Evolutionary conservation across 2,888 invertebrate species (phyloP), one percentile per base, ranked within the genome.

Genomic region (Calliopum simillimum): DNA sequence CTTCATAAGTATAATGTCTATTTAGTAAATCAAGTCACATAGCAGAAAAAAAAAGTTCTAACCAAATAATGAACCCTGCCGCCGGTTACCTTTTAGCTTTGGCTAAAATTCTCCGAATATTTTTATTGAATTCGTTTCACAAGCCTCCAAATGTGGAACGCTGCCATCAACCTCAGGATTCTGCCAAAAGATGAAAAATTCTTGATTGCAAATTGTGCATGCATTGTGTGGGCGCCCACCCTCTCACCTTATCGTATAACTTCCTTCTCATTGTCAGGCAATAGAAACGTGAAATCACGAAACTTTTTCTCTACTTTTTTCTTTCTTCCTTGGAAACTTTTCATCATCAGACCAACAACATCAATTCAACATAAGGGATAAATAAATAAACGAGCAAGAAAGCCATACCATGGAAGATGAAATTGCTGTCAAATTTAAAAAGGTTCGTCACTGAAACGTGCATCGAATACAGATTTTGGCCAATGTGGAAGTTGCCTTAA

Each of bases 341-440:
- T 33, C 58, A 66, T 58, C 68, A 25, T 59, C 61, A 16, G 43
- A 59, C 59, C 61, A 49, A 47, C 49, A 61, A 63, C 47, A 46
- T 33, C 25, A 49, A 49, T 11, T 11, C 8, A 49, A 16, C 21
- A 51, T 11, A 25, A 63, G 21, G 51, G n/a, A 64, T 49, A 53
- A 51, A 51, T 64, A 64, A 23, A 41, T 55, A 65, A 44, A 63
- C 16, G 51, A 19, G 21, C n/a, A 33, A 14, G 58, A 49, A 58
- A 61, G 63, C 49, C 62, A 68, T 47, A 62, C 56, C 65, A 53
- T 67, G 70, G 71, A 71, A 73, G 67, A 71, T 73, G 73, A 71
- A 73, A 71, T 71, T 73, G 67, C 71, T 71, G 71, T 73, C 73
- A 73, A 73, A 73, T 73, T 73, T 73, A 73, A 73, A 73, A 73